Evolutionary conservation across 2,797 vertebrate genomes (phyloP).

Genomic region (Myotis myotis): DNA sequence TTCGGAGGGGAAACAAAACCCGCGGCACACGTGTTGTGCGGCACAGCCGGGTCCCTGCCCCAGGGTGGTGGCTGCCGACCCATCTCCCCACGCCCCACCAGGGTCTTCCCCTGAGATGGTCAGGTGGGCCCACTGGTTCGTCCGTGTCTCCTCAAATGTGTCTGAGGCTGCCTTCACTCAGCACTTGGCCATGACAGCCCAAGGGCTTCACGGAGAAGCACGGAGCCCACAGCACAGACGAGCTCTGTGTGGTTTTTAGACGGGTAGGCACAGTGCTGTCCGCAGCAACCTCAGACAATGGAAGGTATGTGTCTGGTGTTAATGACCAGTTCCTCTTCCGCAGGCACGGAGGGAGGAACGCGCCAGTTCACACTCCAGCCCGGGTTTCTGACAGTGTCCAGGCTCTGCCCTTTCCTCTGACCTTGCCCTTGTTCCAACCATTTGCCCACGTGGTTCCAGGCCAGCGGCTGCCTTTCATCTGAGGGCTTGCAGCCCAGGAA

Average conservation of each 20-base stretch:
- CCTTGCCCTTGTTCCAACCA: neutral
- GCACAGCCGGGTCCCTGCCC: neutral
- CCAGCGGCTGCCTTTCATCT: neutral
- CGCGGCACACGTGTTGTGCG: rapidly evolving
- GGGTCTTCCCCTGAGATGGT: neutral
- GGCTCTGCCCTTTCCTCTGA: neutral
- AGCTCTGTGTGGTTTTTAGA: neutral
- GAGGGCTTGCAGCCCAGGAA: neutral
- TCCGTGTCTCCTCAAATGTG: neutral
- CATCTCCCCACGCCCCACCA: neutral
- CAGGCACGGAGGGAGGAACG: neutral
- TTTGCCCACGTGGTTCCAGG: rapidly evolving
- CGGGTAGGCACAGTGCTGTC: too few relatives aligned
- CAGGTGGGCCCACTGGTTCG: neutral
- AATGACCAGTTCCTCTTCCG: neutral
- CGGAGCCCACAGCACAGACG: neutral
- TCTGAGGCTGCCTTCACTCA: neutral
- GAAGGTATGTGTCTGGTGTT: neutral
- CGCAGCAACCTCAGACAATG: neutral
- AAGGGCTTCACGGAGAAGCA: neutral
- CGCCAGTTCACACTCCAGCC: neutral
- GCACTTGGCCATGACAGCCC: neutral
- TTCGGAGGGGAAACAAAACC: neutral
- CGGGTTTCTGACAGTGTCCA: neutral
- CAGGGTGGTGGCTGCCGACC: rapidly evolving